Base-by-base conservation (phyloP, 2,888 invertebrate species). In the Tholera decimalis region DNA sequence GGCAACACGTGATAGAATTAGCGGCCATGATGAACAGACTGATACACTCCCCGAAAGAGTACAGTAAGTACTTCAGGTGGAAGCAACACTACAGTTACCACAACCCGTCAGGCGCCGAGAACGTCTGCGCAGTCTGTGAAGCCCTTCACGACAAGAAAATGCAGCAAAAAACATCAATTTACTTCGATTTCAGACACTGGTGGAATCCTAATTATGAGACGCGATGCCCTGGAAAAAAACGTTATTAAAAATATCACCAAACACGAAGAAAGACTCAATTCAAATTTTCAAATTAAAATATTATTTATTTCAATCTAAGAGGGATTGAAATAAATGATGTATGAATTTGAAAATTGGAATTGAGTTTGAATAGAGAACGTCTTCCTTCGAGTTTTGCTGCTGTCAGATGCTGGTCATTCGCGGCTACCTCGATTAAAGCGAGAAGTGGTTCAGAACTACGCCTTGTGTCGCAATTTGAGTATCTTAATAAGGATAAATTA, bases 11-110 rank as follows among this genome's bases (percentile, higher is more conserved):
- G 0, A 46, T 63, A 1, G 66, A 88, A 0, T 62, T 93, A 20
- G 94, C 93, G 0, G 69, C 73, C 0, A 77, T 77, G 5, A 91
- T 95, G 67, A 82, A 85, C 15, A 71, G 67, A 0, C 67, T 91
- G 4, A 91, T 91, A 22, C 73, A 67, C 0, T 84, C 85, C 0
- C 89, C 89, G 0, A 74, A 80, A 13, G 57, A 77, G 3, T 95
- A 93, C 69, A 83, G 68, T 9, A 67, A 83, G 20, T 94, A 83
- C 64, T 93, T 93, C 62, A 80, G 76, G 13, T 93, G 94, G 94
- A 90, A 88, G 47, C 74, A 77, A 0, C 75, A 86, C 15, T 91
- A 92, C 64, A 82, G 79, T 0, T 93, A 88, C 71, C 77, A 79
- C 6, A 81, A 89, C 13, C 88, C 92, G 0, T 65, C 77, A 1